Evolutionary conservation across 2,888 invertebrate genomes (phyloP).

Genomic region (Andrena chrysosceles): DNA sequence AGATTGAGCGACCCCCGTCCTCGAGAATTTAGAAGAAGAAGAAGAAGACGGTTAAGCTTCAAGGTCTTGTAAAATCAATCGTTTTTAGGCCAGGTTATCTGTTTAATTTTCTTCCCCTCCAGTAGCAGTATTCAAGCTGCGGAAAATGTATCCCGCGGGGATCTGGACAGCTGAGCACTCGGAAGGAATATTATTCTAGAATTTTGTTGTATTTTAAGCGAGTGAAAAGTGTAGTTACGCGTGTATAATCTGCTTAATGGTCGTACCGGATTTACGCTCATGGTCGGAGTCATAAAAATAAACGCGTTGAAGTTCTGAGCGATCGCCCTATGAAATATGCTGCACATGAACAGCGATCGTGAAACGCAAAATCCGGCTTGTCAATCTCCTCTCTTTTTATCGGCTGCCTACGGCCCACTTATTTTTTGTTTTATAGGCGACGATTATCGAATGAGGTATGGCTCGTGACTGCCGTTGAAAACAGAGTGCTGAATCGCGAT

Average conservation of each 20-base stretch:
- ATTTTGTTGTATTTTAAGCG: no score
- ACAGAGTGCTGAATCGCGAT: constrained; percentile 21
- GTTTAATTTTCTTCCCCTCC: constrained; percentile 37
- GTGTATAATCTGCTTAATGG: constrained; percentile 2
- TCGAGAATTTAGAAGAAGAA: constrained; percentile 15
- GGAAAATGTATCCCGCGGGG: background rate
- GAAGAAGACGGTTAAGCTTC: constrained; percentile 32
- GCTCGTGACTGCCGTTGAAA: constrained; percentile 21
- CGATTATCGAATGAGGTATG: constrained; percentile 54
- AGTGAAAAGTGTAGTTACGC: no score
- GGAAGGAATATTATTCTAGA: no score
- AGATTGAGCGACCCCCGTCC: constrained; percentile 29
- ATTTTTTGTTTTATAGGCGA: constrained; percentile 38
- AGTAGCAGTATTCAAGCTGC: background rate
- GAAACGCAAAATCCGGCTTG: constrained; percentile 35
- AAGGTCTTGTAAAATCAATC: constrained; percentile 40
- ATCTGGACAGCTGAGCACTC: no score
- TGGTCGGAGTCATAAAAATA: constrained; percentile 37
- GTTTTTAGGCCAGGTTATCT: background rate
- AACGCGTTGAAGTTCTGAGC: constrained; percentile 9
- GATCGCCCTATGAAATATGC: constrained; percentile 36
- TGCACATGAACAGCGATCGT: background rate
- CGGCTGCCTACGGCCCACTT: constrained; percentile 9
- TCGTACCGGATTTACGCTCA: constrained; percentile 26
- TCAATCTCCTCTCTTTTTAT: constrained; percentile 47